A percentile compares a stretch with the other conserved stretches of the same genome.
These are phyloP conservation scores for Philaenus spumarius DNA, from an alignment of 1,140 invertebrate genomes.

Conservation along the genomic window DNA sequence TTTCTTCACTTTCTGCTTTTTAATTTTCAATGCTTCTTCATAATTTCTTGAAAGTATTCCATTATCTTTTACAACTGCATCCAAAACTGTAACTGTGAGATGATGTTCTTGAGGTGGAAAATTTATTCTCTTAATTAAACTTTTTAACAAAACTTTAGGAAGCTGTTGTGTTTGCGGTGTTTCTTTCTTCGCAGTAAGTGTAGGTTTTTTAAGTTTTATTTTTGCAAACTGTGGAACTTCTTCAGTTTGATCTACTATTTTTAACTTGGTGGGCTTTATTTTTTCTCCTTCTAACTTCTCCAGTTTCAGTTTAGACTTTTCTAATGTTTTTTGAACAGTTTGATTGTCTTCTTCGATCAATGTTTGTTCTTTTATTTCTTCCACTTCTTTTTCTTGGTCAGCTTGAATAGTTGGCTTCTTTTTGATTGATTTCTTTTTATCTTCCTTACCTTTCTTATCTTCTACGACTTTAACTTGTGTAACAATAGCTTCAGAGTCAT, in stretches of 20 bases:
- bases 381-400: conserved; percentile 37
- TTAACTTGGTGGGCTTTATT: conserved; percentile 28
- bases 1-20: conserved; percentile 33
- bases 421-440: conserved; percentile 27
- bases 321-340: conserved; percentile 27
- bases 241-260: conserved; percentile 28
- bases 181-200: conserved; percentile 44
- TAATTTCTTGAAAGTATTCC: conserved; percentile 38
- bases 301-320: conserved; percentile 23
- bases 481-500: too few relatives aligned
- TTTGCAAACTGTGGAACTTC: conserved; percentile 49
- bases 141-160: conserved; percentile 57
- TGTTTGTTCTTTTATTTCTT: conserved; percentile 31
- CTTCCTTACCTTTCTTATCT: conserved; percentile 30
- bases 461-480: background rate
- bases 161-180: conserved; percentile 39
- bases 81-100: conserved; percentile 28
- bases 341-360: conserved; percentile 26
- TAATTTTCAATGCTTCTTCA: conserved; percentile 37
- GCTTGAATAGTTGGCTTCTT: conserved; percentile 27
- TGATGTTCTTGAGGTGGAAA: conserved; percentile 30
- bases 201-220: conserved; percentile 56
- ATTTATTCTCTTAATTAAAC: conserved; percentile 49
- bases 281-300: conserved; percentile 28
- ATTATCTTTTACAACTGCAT: conserved; percentile 28